Evolutionary conservation across 2,113 vertebrate species (phyloP), one percentile per base, ranked within the genome.

Genomic region (Oncorhynchus kisutch): DNA sequence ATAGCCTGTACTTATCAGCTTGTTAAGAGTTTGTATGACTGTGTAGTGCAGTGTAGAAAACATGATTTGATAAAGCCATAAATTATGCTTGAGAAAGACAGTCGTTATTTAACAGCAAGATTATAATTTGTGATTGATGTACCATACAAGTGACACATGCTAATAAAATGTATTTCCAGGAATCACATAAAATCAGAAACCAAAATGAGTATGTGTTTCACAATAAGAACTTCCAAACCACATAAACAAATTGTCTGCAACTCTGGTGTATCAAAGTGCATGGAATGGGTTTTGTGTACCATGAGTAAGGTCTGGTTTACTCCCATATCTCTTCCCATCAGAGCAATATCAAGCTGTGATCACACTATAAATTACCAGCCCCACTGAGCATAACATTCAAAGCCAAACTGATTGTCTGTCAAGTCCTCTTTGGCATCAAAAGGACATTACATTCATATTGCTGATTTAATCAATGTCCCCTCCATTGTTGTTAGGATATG

Each of bases 391-490:
- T 39, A 25, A 65, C 77, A 80, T 66, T 49, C 76, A 74, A 70
- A 68, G 77, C 59, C 66, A 25, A 66, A 69, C 45, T 67, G 73
- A 78, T 76, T 72, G 65, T 78, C 71, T 13, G 31, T 74, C 31
- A 2, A 67, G 45, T 25, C 68, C 84, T 73, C 49, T 75, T 20
- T 75, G 73, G 75, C 67, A 77, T 85, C 73, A 76, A 67, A 18
- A 54, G 49, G 77, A 85, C 77, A 82, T 82, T 79, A 79, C 49
- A 86, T 79, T 81, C 75, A 85, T 90, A 89, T 91, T 90, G 78
- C 80, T 87, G 91, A 90, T 91, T 73, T 82, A 88, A 91, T 93
- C 91, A 62, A 77, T 45, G 75, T 77, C 65, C 57, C 64, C 16
- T 6, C 65, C 76, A 78, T 81, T 88, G 74, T 87, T 85, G 70